Percentiles rank a stretch among this genome's conserved stretches.
phyloP scores from a whole-genome alignment of 2,797 vertebrate species.

The Tolypeutes matacus region DNA sequence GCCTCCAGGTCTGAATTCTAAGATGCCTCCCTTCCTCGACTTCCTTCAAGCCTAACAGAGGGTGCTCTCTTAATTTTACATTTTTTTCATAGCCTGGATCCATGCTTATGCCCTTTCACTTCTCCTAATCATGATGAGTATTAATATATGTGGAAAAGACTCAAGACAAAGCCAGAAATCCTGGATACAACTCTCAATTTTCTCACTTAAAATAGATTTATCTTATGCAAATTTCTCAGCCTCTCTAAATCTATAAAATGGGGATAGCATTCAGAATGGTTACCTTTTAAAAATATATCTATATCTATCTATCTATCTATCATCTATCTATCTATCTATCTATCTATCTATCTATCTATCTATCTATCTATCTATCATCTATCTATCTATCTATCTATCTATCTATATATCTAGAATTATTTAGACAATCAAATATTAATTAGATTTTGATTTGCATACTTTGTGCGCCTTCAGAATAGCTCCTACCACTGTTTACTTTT shows the following conservation, averaged over 20 bases:
- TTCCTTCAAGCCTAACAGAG: no score
- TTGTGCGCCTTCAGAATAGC: background rate
- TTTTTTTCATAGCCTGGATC: background rate
- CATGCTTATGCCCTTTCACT: background rate
- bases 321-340: no score
- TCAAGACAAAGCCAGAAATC: conserved; percentile 10
- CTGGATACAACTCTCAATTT: background rate
- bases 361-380: no score
- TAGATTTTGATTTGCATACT: background rate
- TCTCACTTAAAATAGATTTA: background rate
- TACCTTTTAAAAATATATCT: background rate
- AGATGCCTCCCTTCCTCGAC: no score
- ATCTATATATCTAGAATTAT: background rate
- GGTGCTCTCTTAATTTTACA: no score
- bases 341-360: no score
- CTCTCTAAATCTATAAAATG: background rate
- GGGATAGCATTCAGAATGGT: background rate
- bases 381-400: no score
- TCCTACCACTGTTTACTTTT: background rate
- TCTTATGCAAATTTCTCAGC: background rate
- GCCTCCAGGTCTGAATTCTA: no score
- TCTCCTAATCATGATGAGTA: background rate
- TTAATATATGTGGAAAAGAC: background rate
- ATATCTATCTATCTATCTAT: no score
- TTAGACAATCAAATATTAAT: background rate